phyloP scores from a whole-genome alignment of 2,113 vertebrate genomes.

The Vulpes vulpes region DNA sequence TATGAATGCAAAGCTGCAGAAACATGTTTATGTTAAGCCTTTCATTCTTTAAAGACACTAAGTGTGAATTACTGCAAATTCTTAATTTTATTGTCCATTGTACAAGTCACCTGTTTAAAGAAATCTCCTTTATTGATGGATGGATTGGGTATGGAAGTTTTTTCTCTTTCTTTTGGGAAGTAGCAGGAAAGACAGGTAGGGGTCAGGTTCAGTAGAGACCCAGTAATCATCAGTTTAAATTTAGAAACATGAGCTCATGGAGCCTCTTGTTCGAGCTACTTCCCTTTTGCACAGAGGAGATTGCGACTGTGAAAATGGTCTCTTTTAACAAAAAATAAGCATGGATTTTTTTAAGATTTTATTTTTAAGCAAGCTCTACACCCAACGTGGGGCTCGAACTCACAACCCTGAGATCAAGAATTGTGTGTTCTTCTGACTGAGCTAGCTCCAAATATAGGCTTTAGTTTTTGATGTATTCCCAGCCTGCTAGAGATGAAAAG shows the following conservation, averaged over 20 bases:
- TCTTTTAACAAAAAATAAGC: conserved; percentile 36
- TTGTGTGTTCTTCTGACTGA: neutral
- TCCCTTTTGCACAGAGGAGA: neutral
- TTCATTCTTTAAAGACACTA: neutral
- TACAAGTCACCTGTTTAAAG: conserved; percentile 2
- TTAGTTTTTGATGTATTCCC: conserved; percentile 21
- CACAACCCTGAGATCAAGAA: neutral
- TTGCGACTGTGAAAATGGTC: neutral
- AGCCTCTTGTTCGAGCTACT: neutral
- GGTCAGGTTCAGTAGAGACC: neutral
- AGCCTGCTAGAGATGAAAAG: neutral
- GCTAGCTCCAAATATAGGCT: neutral
- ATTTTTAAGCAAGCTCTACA: neutral
- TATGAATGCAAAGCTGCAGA: conserved; percentile 19
- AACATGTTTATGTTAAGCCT: neutral
- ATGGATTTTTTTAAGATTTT: neutral
- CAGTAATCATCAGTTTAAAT: neutral
- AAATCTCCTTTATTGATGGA: neutral
- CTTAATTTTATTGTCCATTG: conserved; percentile 54
- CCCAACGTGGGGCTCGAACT: neutral
- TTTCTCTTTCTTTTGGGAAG: neutral
- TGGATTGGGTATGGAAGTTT: neutral
- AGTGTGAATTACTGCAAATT: neutral
- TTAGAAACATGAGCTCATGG: neutral
- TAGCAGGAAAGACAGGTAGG: neutral